Evolutionary conservation across 2,888 invertebrate species (phyloP), one percentile per base, ranked within the genome.

Genomic region (Zhuqinia jingwanae): DNA sequence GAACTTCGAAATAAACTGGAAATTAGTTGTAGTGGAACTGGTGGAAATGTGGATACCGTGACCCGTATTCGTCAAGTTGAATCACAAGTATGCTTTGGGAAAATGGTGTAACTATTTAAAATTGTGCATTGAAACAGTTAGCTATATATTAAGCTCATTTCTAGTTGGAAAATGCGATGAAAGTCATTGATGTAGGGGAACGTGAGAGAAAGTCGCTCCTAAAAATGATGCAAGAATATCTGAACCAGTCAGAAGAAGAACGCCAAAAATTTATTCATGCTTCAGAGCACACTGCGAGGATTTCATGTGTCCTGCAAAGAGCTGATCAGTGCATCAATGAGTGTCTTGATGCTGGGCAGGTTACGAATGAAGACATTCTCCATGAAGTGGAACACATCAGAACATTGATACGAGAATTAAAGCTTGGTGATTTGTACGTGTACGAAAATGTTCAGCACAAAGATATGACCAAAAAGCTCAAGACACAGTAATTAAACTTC

Each of bases 171-270:
- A 78, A 87, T 11, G 77, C 87, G 8, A 77, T 70, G n/a, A 81
- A 87, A 83, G 45, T 79, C 1, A 60, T 91, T 22, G 79, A 94
- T 2, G 94, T 94, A 0, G 93, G 94, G 0, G 95, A 95, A 91
- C 94, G 94, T 63, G 95, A 95, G 92, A 93, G 94, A 17, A 93
- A 94, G 85, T 93, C 94, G 70, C 92, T 95, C 2, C 92, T 95
- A 1, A 95, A 95, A 84, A 92, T 95, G 60, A 93, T 95, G 0
- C 92, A 94, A 6, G 93, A 93, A 0, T 92, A 95, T 53, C 95
- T 95, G 90, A 92, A 93, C 36, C 93, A 95, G 88, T 89, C 95
- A 50, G 94, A 95, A 76, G 91, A 92, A 8, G 95, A 95, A 91
- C 92, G 94, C 87, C 92, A 91, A n/a, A 92, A 92, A 0, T 91